Evolutionary conservation across 2,888 invertebrate genomes (phyloP), one percentile per base, ranked within the genome.

Genomic region (Folsomia candida): DNA sequence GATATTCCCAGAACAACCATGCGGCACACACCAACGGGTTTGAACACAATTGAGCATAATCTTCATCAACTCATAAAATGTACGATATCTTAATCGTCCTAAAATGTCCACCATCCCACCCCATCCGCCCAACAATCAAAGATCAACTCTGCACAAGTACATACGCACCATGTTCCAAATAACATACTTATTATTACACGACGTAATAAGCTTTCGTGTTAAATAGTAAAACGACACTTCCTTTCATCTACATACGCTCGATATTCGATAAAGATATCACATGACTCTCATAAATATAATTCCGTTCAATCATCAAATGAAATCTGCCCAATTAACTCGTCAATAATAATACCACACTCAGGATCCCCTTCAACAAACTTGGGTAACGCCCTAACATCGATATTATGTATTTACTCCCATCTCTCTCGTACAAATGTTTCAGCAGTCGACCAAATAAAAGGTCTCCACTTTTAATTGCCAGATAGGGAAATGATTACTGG

Each of bases 41-140:
- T 54, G 54, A 14, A 22, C 54, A 54, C 6, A 20, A 22, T 54
- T 54, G n/a, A n/a, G n/a, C n/a, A n/a, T n/a, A n/a, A 20, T 54
- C 6, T 54, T 54, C n/a, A 37, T 37, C 37, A 37, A 18, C n/a
- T 20, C 54, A n/a, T 54, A 54, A 54, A 54, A 6, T 54, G n/a
- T n/a, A 54, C 22, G 54, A 54, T 54, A 54, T 54, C 54, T 54
- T 22, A 54, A 54, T 54, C 54, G n/a, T 4, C 54, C 54, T 22
- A 54, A 54, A 54, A 54, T 54, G n/a, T 20, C 57, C n/a, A 20
- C 57, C 47, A 47, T 9, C 54, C 59, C 26, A 25, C 4, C 59
- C 59, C 59, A 57, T 59, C 9, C 26, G 59, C 26, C 4, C 57
- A 4, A 6, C 57, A 57, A 57, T n/a, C n/a, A n/a, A 47, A n/a